phyloP scores from a whole-genome alignment of 2,888 invertebrate species.

The Aphidoletes aphidimyza region DNA sequence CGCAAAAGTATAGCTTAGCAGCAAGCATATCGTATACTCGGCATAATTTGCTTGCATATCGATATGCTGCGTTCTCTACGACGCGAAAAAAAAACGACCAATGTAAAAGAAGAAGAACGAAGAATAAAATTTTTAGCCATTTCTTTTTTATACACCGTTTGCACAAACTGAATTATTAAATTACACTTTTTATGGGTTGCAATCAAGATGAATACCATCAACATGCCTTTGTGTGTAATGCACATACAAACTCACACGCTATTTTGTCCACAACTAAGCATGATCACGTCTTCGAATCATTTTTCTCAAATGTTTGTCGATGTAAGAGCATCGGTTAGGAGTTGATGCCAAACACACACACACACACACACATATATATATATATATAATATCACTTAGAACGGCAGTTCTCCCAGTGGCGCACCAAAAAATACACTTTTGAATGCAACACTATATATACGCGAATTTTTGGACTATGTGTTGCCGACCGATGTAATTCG shows the following conservation, averaged over 20 bases:
- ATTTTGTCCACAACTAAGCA: not conserved
- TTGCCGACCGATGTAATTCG: too few species aligned
- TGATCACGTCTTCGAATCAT: not conserved
- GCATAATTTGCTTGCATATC: too few species aligned
- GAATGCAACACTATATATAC: too few species aligned
- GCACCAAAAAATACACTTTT: too few species aligned
- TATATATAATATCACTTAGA: not conserved
- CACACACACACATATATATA: not conserved
- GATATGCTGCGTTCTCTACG: too few species aligned
- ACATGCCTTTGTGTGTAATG: slow-evolving; percentile 24
- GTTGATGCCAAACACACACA: not conserved
- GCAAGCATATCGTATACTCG: too few species aligned
- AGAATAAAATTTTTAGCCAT: not conserved
- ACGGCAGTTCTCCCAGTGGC: too few species aligned
- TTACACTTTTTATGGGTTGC: slow-evolving; percentile 27
- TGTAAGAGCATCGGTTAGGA: too few species aligned
- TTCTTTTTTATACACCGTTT: not conserved
- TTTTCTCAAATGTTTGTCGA: not conserved
- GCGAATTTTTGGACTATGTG: too few species aligned
- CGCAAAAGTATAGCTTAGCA: too few species aligned
- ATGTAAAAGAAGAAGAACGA: not conserved
- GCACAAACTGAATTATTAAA: slow-evolving; percentile 8
- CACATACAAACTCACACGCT: not conserved
- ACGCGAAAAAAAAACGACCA: not conserved
- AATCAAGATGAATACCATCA: slow-evolving; percentile 41